phyloP scores from a whole-genome alignment of 1,140 invertebrate genomes.

The Drosophila pallidifrons region DNA sequence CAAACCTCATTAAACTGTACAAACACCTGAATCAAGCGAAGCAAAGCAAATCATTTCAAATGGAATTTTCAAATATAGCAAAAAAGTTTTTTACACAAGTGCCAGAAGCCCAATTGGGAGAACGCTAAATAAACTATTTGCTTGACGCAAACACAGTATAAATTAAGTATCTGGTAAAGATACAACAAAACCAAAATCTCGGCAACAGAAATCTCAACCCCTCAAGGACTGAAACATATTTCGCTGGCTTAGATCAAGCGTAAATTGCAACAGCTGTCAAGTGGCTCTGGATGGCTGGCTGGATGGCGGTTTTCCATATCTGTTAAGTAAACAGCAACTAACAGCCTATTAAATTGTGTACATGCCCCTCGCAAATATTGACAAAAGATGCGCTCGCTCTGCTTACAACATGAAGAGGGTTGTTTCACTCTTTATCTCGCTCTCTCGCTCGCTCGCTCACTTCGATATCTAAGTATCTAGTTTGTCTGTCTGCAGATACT shows the following conservation, averaged over 20 bases:
- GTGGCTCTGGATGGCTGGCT: slow-evolving; percentile 54
- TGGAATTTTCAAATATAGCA: slow-evolving; percentile 61
- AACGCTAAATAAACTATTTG: slow-evolving; percentile 71
- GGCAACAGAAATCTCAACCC: slow-evolving; percentile 44
- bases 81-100: slow-evolving; percentile 38
- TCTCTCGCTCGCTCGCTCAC: neutral
- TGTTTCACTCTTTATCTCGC: neutral
- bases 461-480: neutral
- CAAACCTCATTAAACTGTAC: slow-evolving; percentile 64
- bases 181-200: slow-evolving; percentile 45
- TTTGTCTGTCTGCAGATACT: slow-evolving; percentile 19
- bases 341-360: slow-evolving; percentile 82
- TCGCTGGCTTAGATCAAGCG: slow-evolving; percentile 65
- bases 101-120: slow-evolving; percentile 35
- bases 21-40: slow-evolving; percentile 45
- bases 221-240: slow-evolving; percentile 35
- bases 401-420: slow-evolving; percentile 22
- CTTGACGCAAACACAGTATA: slow-evolving; percentile 51
- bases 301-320: slow-evolving; percentile 58
- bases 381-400: slow-evolving; percentile 61
- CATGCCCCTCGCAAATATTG: slow-evolving; percentile 79
- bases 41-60: slow-evolving; percentile 42
- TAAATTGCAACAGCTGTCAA: slow-evolving; percentile 82
- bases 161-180: slow-evolving; percentile 61
- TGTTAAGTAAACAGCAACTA: slow-evolving; percentile 59